Evolutionary conservation across 2,888 invertebrate species (phyloP), one percentile per base, ranked within the genome.

Genomic region (Agriotes lineatus): DNA sequence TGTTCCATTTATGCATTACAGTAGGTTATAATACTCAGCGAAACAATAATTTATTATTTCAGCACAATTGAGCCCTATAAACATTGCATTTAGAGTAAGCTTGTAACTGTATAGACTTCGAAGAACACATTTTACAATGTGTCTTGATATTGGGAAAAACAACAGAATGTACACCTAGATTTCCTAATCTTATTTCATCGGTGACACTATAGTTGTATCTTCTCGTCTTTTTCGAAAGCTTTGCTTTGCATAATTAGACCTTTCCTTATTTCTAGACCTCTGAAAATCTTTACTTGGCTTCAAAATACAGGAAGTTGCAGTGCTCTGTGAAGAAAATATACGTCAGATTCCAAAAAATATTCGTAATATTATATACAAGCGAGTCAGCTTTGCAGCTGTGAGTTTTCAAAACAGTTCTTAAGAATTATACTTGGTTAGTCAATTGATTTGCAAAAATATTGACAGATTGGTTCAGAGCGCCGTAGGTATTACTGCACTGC

Each of bases 91-190:
- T 60, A 1, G 39, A 39, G 7, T 60, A 42, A 10, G 48, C 48
- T 16, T 48, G 4, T 1, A 48, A 60, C 14, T 60, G 48, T 5
- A 60, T 33, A 9, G 25, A 1, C 16, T 14, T n/a, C 1, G 44
- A 25, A 30, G 33, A 37, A 25, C 63, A 63, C 37, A 52, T 35
- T 30, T 63, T 56, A 12, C 56, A 63, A 19, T 56, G 50, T 37
- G 50, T 44, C 25, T 56, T 7, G 3, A n/a, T 33, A 1, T 22
- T 48, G 2, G 14, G 22, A 48, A 33, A 48, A 18, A 20, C 18
- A 20, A 4, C 3, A 42, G 22, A 58, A 12, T 58, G 58, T 4
- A 1, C 18, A 14, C 58, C 58, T n/a, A 9, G 1, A 20, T 58
- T 42, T 18, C 58, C 58, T 6, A 58, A 25, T 44, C 58, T 14